Percentiles rank a stretch among this genome's conserved stretches.
These are phyloP conservation scores for Sipha maydis DNA, from an alignment of 2,888 invertebrate genomes.

Conservation along the genomic window DNA sequence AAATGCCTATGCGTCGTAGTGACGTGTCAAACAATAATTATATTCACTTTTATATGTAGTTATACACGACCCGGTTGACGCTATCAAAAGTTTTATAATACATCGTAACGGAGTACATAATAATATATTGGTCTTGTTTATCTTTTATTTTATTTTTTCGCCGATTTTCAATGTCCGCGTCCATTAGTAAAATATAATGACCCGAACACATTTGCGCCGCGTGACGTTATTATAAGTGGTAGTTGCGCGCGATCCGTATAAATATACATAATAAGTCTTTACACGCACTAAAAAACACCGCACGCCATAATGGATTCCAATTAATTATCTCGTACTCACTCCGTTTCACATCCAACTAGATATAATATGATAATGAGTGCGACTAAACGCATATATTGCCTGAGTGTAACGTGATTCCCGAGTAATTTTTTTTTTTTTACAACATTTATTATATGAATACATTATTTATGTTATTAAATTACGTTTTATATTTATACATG, in stretches of 20 bases:
- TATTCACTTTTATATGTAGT: too few relatives aligned
- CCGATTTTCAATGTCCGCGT: background rate
- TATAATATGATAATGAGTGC: constrained; percentile 42
- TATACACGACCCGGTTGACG: too few relatives aligned
- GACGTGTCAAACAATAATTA: too few relatives aligned
- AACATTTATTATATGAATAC: background rate
- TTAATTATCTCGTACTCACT: constrained; percentile 34
- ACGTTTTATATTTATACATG: background rate
- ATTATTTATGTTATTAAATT: background rate
- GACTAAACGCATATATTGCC: background rate
- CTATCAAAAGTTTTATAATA: too few relatives aligned
- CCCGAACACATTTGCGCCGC: constrained; percentile 14
- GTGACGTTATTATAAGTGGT: constrained; percentile 8
- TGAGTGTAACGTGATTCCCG: background rate
- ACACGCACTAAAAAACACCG: constrained; percentile 24
- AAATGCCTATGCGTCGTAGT: too few relatives aligned
- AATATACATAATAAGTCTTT: constrained; percentile 29
- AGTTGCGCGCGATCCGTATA: background rate
- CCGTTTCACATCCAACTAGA: constrained; percentile 14
- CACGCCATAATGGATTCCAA: background rate
- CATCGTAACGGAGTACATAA: background rate
- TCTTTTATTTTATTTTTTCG: background rate
- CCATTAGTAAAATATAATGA: constrained; percentile 18
- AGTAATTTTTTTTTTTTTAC: background rate
- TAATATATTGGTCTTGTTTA: too few relatives aligned